Evolutionary conservation across 2,113 vertebrate species (phyloP), one percentile per base, ranked within the genome.

Genomic region (Lamprotornis superbus): DNA sequence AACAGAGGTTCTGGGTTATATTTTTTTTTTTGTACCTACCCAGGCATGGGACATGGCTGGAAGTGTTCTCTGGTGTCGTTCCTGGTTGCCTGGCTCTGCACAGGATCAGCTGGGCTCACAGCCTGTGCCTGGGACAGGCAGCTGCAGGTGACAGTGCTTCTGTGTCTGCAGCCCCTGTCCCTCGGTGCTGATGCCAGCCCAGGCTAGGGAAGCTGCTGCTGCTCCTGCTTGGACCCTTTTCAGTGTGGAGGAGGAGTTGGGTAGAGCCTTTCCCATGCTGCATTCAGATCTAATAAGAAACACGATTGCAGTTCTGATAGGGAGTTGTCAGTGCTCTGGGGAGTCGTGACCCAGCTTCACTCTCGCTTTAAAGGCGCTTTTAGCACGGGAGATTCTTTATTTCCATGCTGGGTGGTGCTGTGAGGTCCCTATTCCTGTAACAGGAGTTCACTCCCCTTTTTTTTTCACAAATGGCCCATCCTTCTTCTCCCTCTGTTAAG

Each of bases 241-340:
- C 47, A n/a, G 27, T 0, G 2, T 14, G 60, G 65, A 76, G 50
- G 59, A 79, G 56, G 52, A 90, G 55, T 2, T 73, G 67, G 64
- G 78, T 22, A 46, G 83, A 52, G 87, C 60, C 23, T 94, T 47
- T 81, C 56, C 69, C 78, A 42, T 3, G 2, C 79, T 1, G 1
- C 17, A 14, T 50, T 89, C 4, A 4, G 27, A 37, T 57, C 46
- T 61, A 71, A 4, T 39, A 5, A 22, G 42, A 90, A 90, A 27
- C 64, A 11, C 18, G 1, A 0, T 9, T 15, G 9, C 56, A 22
- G 65, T 82, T 87, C 40, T 0, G 2, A 53, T 47, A 17, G 0
- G 4, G 40, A 64, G 42, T 15, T 87, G 61, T 76, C 35, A 31
- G 64, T 75, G 84, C 73, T 74, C 17, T 40, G 39, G 24, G 81